phyloP scores from a whole-genome alignment of 2,113 vertebrate genomes.

The Microtus montanus region DNA sequence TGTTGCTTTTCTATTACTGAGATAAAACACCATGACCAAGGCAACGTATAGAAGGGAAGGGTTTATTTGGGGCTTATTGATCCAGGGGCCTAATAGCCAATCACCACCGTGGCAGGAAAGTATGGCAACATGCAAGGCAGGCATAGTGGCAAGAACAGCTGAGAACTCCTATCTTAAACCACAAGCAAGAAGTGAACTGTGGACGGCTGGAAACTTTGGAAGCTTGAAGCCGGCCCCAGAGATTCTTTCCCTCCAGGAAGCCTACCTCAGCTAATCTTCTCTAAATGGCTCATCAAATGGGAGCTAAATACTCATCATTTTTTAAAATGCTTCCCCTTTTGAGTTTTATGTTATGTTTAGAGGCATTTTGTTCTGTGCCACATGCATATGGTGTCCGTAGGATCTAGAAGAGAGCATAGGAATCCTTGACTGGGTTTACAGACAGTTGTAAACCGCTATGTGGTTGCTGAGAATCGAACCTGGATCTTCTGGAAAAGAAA shows the following conservation, averaged over 20 bases:
- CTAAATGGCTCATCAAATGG: neutral
- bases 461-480: neutral
- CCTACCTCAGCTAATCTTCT: neutral
- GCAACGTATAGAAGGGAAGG: neutral
- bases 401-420: neutral
- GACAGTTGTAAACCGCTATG: neutral
- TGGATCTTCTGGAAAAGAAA: neutral
- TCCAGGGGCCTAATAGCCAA: neutral
- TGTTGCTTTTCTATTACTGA: neutral
- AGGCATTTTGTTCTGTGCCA: neutral
- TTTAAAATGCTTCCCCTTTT: neutral
- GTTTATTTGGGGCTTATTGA: neutral
- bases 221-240: accelerated
- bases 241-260: too few relatives aligned
- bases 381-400: neutral
- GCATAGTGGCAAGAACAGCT: neutral
- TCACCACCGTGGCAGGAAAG: neutral
- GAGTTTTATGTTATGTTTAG: neutral
- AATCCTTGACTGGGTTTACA: neutral
- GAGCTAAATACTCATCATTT: neutral
- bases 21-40: neutral
- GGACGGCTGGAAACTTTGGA: neutral
- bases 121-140: neutral
- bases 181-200: neutral
- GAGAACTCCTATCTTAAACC: neutral